Evolutionary conservation across 2,888 invertebrate species (phyloP).

Genomic region (Argynnis bischoffii): DNA sequence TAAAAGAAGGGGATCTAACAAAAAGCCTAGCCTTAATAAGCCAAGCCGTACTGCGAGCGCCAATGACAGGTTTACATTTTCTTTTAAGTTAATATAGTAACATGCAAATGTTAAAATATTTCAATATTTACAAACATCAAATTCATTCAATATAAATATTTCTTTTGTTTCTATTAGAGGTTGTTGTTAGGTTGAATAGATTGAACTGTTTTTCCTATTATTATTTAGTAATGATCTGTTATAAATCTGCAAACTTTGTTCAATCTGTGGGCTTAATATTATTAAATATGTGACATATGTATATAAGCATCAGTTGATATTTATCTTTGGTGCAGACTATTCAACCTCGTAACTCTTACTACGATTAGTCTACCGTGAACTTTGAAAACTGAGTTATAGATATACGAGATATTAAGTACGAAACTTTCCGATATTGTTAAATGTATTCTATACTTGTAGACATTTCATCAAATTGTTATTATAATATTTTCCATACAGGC

Average conservation of each 20-base stretch:
- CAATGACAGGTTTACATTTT: slow-evolving; percentile 78
- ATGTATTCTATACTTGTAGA: too few relatives aligned
- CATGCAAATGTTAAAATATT: too few relatives aligned
- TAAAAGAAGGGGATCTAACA: slow-evolving; percentile 75
- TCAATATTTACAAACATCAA: too few relatives aligned
- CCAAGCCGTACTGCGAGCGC: slow-evolving; percentile 89
- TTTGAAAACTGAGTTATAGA: not conserved
- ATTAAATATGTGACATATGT: not conserved
- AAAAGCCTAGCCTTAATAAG: slow-evolving; percentile 84
- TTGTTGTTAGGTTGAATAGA: too few relatives aligned
- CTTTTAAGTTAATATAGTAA: too few relatives aligned
- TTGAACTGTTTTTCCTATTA: too few relatives aligned
- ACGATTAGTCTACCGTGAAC: not conserved
- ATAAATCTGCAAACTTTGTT: not conserved
- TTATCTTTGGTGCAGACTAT: slow-evolving; percentile 12
- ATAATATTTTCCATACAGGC: too few relatives aligned
- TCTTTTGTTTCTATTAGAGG: too few relatives aligned
- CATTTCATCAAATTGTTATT: too few relatives aligned
- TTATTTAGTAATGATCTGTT: too few relatives aligned
- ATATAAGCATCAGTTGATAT: slow-evolving; percentile 14
- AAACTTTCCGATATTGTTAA: not conserved
- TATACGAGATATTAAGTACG: not conserved
- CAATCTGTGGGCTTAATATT: not conserved
- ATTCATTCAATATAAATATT: too few relatives aligned
- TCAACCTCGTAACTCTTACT: slow-evolving; percentile 8